Evolutionary conservation across 2,888 invertebrate species (phyloP).

Genomic region (Chalcis sispes): DNA sequence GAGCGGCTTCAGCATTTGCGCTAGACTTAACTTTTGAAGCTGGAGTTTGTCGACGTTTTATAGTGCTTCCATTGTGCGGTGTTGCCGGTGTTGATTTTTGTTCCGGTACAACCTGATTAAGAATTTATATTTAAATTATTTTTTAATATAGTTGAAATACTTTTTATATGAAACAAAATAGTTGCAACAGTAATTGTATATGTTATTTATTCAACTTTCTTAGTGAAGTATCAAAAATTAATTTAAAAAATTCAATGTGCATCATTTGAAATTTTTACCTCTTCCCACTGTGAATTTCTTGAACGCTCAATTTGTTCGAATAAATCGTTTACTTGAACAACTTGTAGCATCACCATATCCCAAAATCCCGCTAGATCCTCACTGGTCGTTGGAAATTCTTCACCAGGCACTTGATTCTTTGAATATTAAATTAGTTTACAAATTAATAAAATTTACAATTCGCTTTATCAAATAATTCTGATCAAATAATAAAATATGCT

Average conservation of each 20-base stretch:
- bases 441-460: conserved; percentile 58
- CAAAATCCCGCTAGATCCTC: conserved; percentile 97
- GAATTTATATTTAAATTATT: conserved; percentile 28
- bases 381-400: conserved; percentile 91
- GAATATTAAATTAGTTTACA: conserved; percentile 30
- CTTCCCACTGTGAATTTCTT: conserved; percentile 83
- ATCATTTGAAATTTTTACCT: too few species aligned
- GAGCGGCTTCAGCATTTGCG: conserved; percentile 75
- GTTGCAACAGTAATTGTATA: background rate
- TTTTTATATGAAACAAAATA: too few species aligned
- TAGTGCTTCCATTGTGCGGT: conserved; percentile 66
- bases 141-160: too few species aligned
- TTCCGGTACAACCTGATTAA: conserved; percentile 67
- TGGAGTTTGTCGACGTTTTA: conserved; percentile 67
- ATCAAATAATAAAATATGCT: conserved; percentile 64
- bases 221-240: too few species aligned
- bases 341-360: conserved; percentile 97
- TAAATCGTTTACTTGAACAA: conserved; percentile 88
- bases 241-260: too few species aligned
- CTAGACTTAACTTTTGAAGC: conserved; percentile 68
- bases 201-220: background rate
- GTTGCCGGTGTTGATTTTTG: conserved; percentile 59
- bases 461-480: background rate
- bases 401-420: conserved; percentile 83
- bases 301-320: conserved; percentile 84